Evolutionary conservation across 2,888 invertebrate species (phyloP).

Genomic region (Noctua pronuba): DNA sequence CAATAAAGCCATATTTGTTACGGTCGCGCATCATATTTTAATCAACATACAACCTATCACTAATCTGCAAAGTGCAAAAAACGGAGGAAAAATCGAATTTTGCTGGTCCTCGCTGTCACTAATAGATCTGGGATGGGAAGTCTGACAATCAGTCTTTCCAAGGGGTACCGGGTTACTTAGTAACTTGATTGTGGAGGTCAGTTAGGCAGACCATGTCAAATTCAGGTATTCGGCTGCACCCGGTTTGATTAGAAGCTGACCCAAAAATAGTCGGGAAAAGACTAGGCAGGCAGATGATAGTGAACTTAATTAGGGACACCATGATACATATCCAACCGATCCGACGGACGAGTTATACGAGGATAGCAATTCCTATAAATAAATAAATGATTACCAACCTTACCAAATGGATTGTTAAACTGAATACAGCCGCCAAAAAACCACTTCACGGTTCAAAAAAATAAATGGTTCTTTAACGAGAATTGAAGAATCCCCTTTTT

Average conservation of each 20-base stretch:
- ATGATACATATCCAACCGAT: neutral
- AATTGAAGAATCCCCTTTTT: slow-evolving; percentile 9
- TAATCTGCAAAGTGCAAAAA: too few species aligned
- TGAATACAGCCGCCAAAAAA: slow-evolving; percentile 20
- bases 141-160: neutral
- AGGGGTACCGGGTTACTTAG: neutral
- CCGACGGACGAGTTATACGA: neutral
- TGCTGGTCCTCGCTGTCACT: neutral
- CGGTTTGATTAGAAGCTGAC: neutral
- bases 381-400: neutral
- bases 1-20: too few species aligned
- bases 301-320: neutral
- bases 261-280: neutral
- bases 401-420: neutral
- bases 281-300: neutral
- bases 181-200: neutral
- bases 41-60: too few species aligned
- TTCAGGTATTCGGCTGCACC: neutral
- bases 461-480: slow-evolving; percentile 13
- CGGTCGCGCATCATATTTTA: too few species aligned
- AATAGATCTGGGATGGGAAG: neutral
- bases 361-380: neutral
- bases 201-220: neutral
- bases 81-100: too few species aligned
- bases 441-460: neutral